Base-by-base conservation (phyloP, 2,113 vertebrate species). In the Leptocoma aspasia region DNA sequence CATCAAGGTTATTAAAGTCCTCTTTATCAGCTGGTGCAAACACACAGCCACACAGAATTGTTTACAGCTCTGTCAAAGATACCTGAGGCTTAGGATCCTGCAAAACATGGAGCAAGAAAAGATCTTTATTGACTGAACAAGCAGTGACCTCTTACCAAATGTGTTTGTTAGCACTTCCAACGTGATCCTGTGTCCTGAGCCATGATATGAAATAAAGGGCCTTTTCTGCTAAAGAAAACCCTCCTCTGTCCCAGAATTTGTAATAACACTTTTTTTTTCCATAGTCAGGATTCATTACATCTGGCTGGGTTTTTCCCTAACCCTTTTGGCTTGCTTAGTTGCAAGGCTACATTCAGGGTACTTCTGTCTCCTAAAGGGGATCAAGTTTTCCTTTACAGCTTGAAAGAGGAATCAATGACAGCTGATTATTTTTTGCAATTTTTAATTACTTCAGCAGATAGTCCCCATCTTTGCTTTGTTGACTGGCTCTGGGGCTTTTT, bases 71-170 rank as follows among this genome's bases (percentile, higher is more conserved):
- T 66, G 61, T 87, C 89, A 91, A 45, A 86, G 93, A 73, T 87
- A 95, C 83, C 89, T 86, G 77, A 85, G 65, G 70, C 66, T 91
- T 12, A 50, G 59, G 63, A 61, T 54, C 80, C 83, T 94, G 77
- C 65, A 89, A 61, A 94, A 85, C 82, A 91, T 0, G 8, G 63
- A 72, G 73, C 63, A 89, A 95, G 89, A 96, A 96, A 93, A 89
- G 85, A 57, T 92, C 95, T 95, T 90, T 96, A 88, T 96, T 75
- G 93, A 50, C 59, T 42, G 92, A 96, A 96, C 92, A 97, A 96
- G 93, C 1, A 0, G 52, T 0, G 52, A 96, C 90, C 91, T 96
- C 89, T 97, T 94, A 89, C 72, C 26, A 9, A 79, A n/a, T 22
- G 73, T 77, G 71, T 92, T 94, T 92, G 91, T 94, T 97, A 95